phyloP scores from a whole-genome alignment of 2,888 invertebrate genomes.

The Euzophera pinguis region DNA sequence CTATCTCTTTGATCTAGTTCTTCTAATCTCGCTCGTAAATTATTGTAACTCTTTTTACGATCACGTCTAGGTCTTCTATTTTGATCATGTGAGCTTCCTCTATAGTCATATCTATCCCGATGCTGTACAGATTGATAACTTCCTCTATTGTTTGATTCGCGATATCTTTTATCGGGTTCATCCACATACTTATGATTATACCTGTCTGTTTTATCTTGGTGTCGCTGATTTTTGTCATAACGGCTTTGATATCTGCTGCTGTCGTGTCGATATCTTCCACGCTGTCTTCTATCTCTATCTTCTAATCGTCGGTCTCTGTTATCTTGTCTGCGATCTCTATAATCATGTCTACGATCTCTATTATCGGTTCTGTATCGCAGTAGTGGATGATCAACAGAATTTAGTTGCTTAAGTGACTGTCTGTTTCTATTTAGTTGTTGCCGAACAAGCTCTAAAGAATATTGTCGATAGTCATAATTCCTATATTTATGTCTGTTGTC shows the following conservation, averaged over 20 bases:
- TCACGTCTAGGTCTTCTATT: not conserved
- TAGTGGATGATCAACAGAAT: too few species aligned
- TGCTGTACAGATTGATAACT: not conserved
- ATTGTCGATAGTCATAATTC: not conserved
- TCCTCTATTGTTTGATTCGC: not conserved
- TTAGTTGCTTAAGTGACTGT: too few species aligned
- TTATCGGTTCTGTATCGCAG: not conserved
- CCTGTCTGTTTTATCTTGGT: not conserved
- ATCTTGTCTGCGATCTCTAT: not conserved
- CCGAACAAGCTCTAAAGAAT: too few species aligned
- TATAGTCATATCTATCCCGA: not conserved
- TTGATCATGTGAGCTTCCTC: too few species aligned
- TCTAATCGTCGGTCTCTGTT: not conserved
- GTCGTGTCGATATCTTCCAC: not conserved
- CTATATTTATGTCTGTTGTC: not conserved
- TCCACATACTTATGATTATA: not conserved
- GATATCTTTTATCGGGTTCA: constrained; percentile 5
- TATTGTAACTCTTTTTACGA: not conserved
- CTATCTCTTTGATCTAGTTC: not conserved
- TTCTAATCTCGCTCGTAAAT: not conserved
- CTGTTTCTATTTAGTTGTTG: too few species aligned
- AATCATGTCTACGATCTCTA: not conserved
- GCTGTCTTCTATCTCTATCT: not conserved
- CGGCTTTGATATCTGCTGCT: not conserved
- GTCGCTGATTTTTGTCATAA: not conserved